A percentile compares a stretch with the other conserved stretches of the same genome.
These are phyloP conservation scores for Quadroppia sp. DNA, from an alignment of 2,888 invertebrate genomes.

Conservation along the genomic window DNA sequence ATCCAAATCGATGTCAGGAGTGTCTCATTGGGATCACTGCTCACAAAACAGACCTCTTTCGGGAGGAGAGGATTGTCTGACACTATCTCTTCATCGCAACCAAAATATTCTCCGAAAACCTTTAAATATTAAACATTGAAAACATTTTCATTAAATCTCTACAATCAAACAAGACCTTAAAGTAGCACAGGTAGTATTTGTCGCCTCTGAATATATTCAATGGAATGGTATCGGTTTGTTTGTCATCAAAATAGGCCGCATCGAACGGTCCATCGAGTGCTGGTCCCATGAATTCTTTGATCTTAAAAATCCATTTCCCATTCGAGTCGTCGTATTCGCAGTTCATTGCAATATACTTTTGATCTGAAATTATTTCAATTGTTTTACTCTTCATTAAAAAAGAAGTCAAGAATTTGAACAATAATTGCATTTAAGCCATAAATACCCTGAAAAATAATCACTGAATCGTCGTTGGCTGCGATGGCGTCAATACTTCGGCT, in stretches of 20 bases:
- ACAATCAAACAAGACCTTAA: background rate
- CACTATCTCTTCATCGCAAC: background rate
- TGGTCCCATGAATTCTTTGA: background rate
- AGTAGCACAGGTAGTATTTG: background rate
- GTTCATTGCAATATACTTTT: background rate
- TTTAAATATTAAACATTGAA: background rate
- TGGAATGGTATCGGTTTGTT: background rate
- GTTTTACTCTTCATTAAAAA: background rate
- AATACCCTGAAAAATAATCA: slow-evolving; percentile 6
- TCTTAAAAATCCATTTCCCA: background rate
- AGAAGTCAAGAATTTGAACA: background rate
- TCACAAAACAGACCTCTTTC: background rate
- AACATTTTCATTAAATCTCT: background rate
- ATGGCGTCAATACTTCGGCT: slow-evolving; percentile 14
- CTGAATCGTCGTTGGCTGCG: background rate
- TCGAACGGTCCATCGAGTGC: background rate
- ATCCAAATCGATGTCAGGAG: background rate
- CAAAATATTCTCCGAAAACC: background rate
- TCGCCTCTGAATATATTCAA: background rate
- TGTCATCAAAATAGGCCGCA: slow-evolving; percentile 13
- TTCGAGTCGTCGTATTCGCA: background rate
- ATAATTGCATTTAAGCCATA: background rate
- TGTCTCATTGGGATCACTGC: background rate
- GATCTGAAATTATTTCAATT: background rate
- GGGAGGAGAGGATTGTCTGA: background rate